phyloP scores from a whole-genome alignment of 1,140 invertebrate species.

The Calephelis nemesis region DNA sequence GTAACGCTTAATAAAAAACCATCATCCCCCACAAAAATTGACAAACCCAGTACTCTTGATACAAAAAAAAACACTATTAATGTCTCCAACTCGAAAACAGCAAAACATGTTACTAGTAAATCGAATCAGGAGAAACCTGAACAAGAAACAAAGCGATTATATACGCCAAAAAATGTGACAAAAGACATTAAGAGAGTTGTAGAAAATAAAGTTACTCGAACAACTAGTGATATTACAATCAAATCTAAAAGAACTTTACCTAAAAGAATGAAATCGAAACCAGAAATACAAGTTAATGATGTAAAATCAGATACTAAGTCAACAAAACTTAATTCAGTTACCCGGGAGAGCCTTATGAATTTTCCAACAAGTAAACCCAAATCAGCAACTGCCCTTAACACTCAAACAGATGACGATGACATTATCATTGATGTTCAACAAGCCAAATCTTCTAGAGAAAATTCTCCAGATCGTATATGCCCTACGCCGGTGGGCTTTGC shows the following conservation, averaged over 20 bases:
- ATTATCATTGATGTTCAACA: conserved; percentile 83
- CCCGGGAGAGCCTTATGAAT: conserved; percentile 58
- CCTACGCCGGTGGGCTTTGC: conserved; percentile 81
- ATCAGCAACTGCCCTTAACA: conserved; percentile 68
- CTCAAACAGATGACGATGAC: conserved; percentile 69
- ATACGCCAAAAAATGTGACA: conserved; percentile 41
- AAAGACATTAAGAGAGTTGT: conserved; percentile 61
- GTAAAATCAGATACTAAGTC: conserved; percentile 41
- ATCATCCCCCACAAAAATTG: conserved; percentile 50
- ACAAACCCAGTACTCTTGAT: conserved; percentile 51
- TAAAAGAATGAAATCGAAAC: conserved; percentile 68
- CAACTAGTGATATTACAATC: conserved; percentile 79
- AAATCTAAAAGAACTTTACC: conserved; percentile 71
- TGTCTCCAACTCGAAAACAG: conserved; percentile 35
- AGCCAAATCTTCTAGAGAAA: conserved; percentile 86
- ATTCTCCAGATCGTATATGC: conserved; percentile 83
- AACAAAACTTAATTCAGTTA: conserved; percentile 51
- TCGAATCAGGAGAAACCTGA: conserved; percentile 39
- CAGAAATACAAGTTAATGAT: conserved; percentile 70
- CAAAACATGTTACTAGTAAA: conserved; percentile 36
- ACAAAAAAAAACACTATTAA: conserved; percentile 49
- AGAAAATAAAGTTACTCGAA: conserved; percentile 76
- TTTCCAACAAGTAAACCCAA: conserved; percentile 68
- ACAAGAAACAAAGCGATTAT: conserved; percentile 41
- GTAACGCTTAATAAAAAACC: conserved; percentile 46